A percentile compares a stretch with the other conserved stretches of the same genome.
phyloP scores from a whole-genome alignment of 1,140 invertebrate genomes.

The Harpegnathos saltator region DNA sequence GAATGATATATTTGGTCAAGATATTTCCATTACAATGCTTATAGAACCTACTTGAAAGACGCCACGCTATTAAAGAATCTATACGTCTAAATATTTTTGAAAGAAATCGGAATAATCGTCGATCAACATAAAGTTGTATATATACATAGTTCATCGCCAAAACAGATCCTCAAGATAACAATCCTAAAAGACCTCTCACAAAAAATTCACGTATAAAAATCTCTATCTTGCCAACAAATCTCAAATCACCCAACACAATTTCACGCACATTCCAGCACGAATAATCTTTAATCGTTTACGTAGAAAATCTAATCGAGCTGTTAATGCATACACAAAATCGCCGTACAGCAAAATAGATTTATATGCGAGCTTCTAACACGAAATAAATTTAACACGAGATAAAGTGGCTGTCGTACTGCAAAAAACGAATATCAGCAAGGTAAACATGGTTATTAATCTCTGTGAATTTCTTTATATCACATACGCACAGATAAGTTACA shows the following conservation, averaged over 20 bases:
- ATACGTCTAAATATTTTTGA: slow-evolving; percentile 54
- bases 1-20: not conserved
- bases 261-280: slow-evolving; percentile 42
- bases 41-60: slow-evolving; percentile 31
- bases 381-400: slow-evolving; percentile 45
- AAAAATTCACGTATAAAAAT: not conserved
- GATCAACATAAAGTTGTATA: slow-evolving; percentile 54
- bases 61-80: slow-evolving; percentile 56
- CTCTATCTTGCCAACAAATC: not conserved
- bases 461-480: slow-evolving; percentile 56
- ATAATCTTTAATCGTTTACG: slow-evolving; percentile 45
- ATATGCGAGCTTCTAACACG: slow-evolving; percentile 58
- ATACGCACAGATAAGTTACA: slow-evolving; percentile 52
- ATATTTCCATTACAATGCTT: slow-evolving; percentile 56
- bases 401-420: slow-evolving; percentile 35
- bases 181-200: not conserved
- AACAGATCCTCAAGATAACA: slow-evolving; percentile 64
- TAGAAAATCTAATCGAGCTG: slow-evolving; percentile 48
- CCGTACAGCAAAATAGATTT: slow-evolving; percentile 34
- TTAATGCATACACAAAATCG: slow-evolving; percentile 29
- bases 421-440: not conserved
- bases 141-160: slow-evolving; percentile 64
- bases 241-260: not conserved
- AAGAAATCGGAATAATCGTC: slow-evolving; percentile 46
- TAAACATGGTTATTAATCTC: slow-evolving; percentile 39